Evolutionary conservation across 2,888 invertebrate species (phyloP), one percentile per base, ranked within the genome.

Genomic region (Saturnia pavonia): DNA sequence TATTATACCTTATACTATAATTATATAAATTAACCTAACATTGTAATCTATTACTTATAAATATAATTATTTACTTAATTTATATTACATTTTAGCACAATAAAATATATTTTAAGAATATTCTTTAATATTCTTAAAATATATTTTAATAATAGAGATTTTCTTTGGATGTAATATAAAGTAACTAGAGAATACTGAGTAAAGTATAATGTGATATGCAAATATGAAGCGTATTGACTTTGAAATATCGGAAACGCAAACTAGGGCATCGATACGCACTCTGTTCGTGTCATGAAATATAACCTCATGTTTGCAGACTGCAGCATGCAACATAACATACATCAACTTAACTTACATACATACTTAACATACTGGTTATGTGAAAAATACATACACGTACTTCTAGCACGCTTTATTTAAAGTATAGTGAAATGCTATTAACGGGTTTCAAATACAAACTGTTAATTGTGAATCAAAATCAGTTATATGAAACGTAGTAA

Each of bases 221-320:
- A 60, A 40, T 16, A 65, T 12, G 40, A 40, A 65, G 22, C 25
- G 9, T 65, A 65, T 65, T 65, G 65, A 19, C 65, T 65, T 40
- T 65, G 65, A 40, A 65, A 65, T 65, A 65, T 65, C 65, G 65
- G 40, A 40, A 40, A 65, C n/a, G 19, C 8, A 65, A 65, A 65
- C 65, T 65, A 65, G 65, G 65, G 65, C 65, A 65, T 65, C 40
- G 65, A 40, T 65, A 40, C 65, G 65, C 40, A 65, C 65, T 40
- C 65, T 65, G n/a, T 65, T 40, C 40, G 40, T 40, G 65, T 65
- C 19, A 65, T 34, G 34, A 65, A 65, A 65, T 40, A 40, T 40
- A 19, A n/a, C 19, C 40, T 65, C n/a, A 65, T 65, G 65, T 65
- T 65, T 65, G 34, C 65, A 65, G 22, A 65, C 40, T 65, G 40